phyloP scores from a whole-genome alignment of 92 coral and sea anemone species.

The Epizoanthus ramosus region DNA sequence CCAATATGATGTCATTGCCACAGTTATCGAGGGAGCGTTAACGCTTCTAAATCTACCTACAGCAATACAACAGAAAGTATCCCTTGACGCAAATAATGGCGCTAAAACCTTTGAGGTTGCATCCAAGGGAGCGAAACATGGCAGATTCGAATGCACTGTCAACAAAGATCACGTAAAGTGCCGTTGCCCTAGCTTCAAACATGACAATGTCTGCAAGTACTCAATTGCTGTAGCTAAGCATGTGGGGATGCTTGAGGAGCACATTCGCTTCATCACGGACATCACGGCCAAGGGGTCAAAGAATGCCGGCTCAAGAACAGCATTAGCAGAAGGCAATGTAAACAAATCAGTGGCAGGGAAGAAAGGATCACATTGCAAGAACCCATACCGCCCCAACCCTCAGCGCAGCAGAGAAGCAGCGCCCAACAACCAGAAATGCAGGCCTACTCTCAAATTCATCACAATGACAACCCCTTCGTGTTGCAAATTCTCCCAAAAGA shows the following conservation, averaged over 20 bases:
- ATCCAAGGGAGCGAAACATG: slow-evolving; percentile 55
- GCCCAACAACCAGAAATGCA: slow-evolving; percentile 51
- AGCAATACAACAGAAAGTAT: slow-evolving; percentile 61
- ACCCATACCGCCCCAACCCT: slow-evolving; percentile 58
- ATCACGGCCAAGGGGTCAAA: slow-evolving; percentile 56
- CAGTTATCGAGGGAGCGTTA: slow-evolving; percentile 50
- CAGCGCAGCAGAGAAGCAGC: slow-evolving; percentile 30
- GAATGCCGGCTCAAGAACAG: slow-evolving; percentile 45
- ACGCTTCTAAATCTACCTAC: slow-evolving; percentile 54
- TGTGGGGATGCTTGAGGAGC: slow-evolving; percentile 69
- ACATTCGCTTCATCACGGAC: slow-evolving; percentile 46
- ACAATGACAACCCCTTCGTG: slow-evolving; percentile 51
- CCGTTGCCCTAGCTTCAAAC: slow-evolving; percentile 65
- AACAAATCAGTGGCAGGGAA: slow-evolving; percentile 57
- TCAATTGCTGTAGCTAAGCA: slow-evolving; percentile 65
- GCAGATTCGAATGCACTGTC: slow-evolving; percentile 54
- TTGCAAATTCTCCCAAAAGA: slow-evolving; percentile 53
- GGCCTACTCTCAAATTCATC: slow-evolving; percentile 23
- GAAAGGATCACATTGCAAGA: slow-evolving; percentile 55
- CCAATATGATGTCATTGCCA: slow-evolving; percentile 36
- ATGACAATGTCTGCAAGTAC: slow-evolving; percentile 64
- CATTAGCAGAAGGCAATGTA: slow-evolving; percentile 59
- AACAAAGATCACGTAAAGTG: slow-evolving; percentile 58
- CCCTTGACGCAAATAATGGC: slow-evolving; percentile 48
- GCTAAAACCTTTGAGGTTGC: slow-evolving; percentile 61